Percentiles rank a stretch among this genome's conserved stretches.
These are phyloP conservation scores for Chlamydotis undulata DNA, from an alignment of 2,113 vertebrate genomes.

Conservation along the genomic window DNA sequence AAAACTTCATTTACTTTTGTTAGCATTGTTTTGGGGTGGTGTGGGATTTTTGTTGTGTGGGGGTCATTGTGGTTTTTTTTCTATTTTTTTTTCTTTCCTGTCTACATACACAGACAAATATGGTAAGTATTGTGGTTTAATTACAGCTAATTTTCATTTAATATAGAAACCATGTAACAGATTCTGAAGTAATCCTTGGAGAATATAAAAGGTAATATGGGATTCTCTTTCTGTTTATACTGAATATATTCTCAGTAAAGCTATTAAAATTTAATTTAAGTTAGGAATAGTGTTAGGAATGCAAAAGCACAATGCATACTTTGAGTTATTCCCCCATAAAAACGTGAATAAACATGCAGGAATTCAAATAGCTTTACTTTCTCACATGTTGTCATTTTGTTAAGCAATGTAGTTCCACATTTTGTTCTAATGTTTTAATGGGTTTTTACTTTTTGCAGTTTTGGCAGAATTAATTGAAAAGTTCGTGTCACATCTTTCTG, in stretches of 20 bases:
- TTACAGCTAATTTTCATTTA: constrained; percentile 61
- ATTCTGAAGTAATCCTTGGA: constrained; percentile 62
- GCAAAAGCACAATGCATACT: background rate
- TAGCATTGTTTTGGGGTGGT: background rate
- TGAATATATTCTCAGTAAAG: constrained; percentile 58
- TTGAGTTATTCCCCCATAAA: constrained; percentile 23
- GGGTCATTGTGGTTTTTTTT: fast-evolving
- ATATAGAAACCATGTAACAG: constrained; percentile 31
- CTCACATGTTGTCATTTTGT: background rate
- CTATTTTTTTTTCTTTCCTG: background rate
- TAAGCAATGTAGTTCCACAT: background rate
- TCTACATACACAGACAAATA: background rate
- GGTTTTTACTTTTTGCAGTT: constrained; percentile 75
- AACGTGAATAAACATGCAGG: background rate
- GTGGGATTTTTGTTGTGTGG: background rate
- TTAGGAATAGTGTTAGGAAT: constrained; percentile 46
- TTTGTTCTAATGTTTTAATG: constrained; percentile 47
- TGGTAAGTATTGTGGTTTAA: constrained; percentile 9
- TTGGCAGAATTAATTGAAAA: constrained; percentile 88
- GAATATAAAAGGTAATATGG: constrained; percentile 46
- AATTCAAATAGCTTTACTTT: constrained; percentile 21
- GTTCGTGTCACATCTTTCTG: constrained; percentile 81
- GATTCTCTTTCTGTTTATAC: constrained; percentile 41
- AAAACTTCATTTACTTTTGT: background rate
- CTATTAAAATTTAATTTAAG: constrained; percentile 71